Percentiles rank a stretch among this genome's conserved stretches.
phyloP scores from a whole-genome alignment of 2,888 invertebrate genomes.

The Itoplectis maculator region DNA sequence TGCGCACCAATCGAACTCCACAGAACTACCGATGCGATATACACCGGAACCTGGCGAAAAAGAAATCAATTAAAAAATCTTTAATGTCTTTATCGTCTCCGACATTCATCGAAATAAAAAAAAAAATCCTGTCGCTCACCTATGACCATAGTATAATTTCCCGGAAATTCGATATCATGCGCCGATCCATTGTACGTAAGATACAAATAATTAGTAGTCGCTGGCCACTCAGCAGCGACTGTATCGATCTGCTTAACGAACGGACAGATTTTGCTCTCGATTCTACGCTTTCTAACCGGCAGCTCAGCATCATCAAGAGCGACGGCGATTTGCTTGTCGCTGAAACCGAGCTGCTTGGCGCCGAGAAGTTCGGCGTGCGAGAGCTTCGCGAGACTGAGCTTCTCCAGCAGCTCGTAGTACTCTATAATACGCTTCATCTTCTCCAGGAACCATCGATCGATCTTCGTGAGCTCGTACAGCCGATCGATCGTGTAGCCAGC shows the following conservation, averaged over 20 bases:
- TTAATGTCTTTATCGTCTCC: background rate
- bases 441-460: conserved; percentile 98
- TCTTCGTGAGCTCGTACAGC: conserved; percentile 97
- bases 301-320: conserved; percentile 95
- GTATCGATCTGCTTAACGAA: conserved; percentile 99
- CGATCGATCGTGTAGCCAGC: conserved; percentile 92
- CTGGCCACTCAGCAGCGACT: conserved; percentile 99
- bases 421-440: conserved; percentile 97
- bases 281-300: conserved; percentile 91
- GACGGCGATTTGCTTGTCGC: conserved; percentile 97
- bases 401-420: conserved; percentile 89
- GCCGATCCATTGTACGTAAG: conserved; percentile 96
- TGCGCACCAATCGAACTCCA: conserved; percentile 99
- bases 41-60: conserved; percentile 93
- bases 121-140: conserved; percentile 85
- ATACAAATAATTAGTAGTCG: conserved; percentile 99
- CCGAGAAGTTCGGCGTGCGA: conserved; percentile 88
- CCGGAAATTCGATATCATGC: conserved; percentile 93
- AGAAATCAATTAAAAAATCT: background rate
- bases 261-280: conserved; percentile 92
- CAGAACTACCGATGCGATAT: conserved; percentile 99
- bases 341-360: conserved; percentile 98
- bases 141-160: conserved; percentile 93
- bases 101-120: background rate
- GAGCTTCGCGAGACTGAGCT: conserved; percentile 87